Percentiles rank a stretch among this genome's conserved stretches.
Evolutionary conservation across 1,140 invertebrate species (phyloP).

Genomic region (Caenorhabditis brenneri): DNA sequence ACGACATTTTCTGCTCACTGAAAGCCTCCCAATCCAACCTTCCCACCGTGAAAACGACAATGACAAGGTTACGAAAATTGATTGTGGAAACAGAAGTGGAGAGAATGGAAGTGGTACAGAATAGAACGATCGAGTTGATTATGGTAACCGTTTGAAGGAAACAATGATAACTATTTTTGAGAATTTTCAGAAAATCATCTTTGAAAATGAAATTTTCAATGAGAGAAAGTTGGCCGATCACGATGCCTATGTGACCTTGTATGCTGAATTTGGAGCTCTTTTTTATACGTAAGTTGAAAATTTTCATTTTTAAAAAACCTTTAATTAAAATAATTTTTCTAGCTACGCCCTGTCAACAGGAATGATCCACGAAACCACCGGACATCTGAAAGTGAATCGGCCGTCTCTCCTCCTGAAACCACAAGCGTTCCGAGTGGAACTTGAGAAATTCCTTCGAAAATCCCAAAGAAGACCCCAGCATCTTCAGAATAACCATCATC

Average conservation of each 20-base stretch:
- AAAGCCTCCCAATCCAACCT: background rate
- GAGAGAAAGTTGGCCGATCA: conserved; percentile 1
- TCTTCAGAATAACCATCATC: background rate
- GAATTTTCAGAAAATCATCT: background rate
- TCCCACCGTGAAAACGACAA: background rate
- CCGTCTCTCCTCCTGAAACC: background rate
- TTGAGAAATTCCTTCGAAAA: background rate
- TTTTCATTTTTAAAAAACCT: background rate
- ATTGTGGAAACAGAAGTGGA: background rate
- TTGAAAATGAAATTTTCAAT: conserved; percentile 34
- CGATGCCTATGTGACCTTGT: background rate
- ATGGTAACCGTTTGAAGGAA: background rate
- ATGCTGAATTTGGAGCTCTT: background rate
- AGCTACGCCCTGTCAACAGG: background rate
- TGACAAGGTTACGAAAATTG: background rate
- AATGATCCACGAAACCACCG: background rate
- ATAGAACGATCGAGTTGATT: conserved; percentile 15
- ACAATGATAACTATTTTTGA: background rate
- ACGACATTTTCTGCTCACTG: background rate
- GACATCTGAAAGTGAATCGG: background rate
- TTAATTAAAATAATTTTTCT: background rate
- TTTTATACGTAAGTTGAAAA: background rate
- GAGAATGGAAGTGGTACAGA: background rate
- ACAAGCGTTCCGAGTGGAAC: background rate
- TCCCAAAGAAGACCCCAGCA: too few species aligned